Base-by-base conservation (phyloP, 2,888 invertebrate species). In the Zhuqinia jingwanae region DNA sequence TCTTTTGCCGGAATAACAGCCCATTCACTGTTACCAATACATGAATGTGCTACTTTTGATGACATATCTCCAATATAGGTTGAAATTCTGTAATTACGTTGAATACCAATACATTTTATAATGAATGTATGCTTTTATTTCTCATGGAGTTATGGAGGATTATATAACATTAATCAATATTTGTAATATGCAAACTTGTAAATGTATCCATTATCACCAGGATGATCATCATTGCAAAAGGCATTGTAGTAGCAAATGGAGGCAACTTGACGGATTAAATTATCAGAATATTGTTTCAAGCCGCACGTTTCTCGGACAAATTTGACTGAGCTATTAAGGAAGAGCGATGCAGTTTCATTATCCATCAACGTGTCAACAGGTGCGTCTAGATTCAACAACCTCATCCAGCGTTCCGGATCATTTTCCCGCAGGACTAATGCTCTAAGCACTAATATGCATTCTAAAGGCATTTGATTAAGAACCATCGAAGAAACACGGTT, bases 391-490 rank as follows among this genome's bases (percentile, higher is more conserved):
- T 81, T 81, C 47, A 81, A 15, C 15, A 81, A 58, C 15, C 58
- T 10, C 81, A 81, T 81, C 81, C 81, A 81, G 15, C 58, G 63
- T 25, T 81, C 81, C 8, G 81, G 58, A 17, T 81, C 58, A n/a
- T 53, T 58, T 25, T 81, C 81, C n/a, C 17, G 5, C 0, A 81
- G 81, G 15, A 15, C n/a, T 15, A 81, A 45, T 1, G 81, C 81
- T 36, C 81, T 11, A 17, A 81, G 20, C 0, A 81, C 81, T n/a
- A 81, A 56, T 30, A 81, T 81, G 27, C 81, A 81, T 22, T 81
- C 81, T 20, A 70, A 81, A 20, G 81, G 81, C 81, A 81, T 81
- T 20, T 81, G 81, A 45, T 81, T 81, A 2, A 81, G 70, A 10
- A 70, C 81, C 81, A 81, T 81, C 0, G 81, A 70, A 0, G 81